Percentiles rank a stretch among this genome's conserved stretches.
phyloP scores from a whole-genome alignment of 1,140 invertebrate species.

The Diorhabda carinulata region DNA sequence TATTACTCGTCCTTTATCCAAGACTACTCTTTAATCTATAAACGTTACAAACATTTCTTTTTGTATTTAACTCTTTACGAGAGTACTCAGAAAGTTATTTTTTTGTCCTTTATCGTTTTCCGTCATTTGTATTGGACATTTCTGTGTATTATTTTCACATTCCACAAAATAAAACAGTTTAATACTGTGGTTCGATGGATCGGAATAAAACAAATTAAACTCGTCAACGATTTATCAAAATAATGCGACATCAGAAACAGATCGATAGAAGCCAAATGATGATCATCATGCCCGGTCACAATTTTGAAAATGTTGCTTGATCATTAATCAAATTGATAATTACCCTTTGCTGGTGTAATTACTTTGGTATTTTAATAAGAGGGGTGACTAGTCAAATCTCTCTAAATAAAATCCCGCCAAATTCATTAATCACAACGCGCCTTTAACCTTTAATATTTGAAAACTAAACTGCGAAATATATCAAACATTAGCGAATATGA shows the following conservation, averaged over 20 bases:
- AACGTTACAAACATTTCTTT: too few relatives aligned
- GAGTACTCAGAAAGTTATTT: too few relatives aligned
- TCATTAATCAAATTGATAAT: slow-evolving; percentile 41
- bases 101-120: too few relatives aligned
- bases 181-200: background rate
- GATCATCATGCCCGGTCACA: slow-evolving; percentile 15
- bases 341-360: slow-evolving; percentile 30
- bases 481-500: slow-evolving; percentile 6
- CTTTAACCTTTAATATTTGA: slow-evolving; percentile 19
- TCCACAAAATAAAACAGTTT: background rate
- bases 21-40: too few relatives aligned
- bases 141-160: slow-evolving; percentile 11
- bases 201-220: slow-evolving; percentile 16
- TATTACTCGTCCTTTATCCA: too few relatives aligned
- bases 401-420: slow-evolving; percentile 23
- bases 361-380: slow-evolving; percentile 40
- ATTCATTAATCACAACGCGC: slow-evolving; percentile 33
- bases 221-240: slow-evolving; percentile 5
- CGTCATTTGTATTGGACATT: too few relatives aligned
- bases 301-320: slow-evolving; percentile 7
- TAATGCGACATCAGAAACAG: slow-evolving; percentile 1
- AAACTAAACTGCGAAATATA: slow-evolving; percentile 19
- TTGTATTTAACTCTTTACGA: too few relatives aligned
- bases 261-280: slow-evolving; percentile 14
- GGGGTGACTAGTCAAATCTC: slow-evolving; percentile 33